Conservation (phyloP, 2,797 vertebrate genomes). For the Mastacembelus armatus region DNA sequence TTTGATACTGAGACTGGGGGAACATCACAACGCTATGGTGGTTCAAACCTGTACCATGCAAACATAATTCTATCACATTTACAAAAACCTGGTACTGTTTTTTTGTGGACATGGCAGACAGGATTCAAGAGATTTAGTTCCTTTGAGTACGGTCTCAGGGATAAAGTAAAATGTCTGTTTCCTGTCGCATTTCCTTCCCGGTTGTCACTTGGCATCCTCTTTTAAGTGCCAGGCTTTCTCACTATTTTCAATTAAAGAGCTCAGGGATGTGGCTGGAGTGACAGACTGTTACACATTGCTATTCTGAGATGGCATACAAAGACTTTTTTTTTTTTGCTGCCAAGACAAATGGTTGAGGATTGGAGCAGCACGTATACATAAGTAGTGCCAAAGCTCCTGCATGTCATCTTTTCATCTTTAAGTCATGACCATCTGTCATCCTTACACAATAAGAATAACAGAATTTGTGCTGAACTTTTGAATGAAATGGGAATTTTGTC, state of each 20-base stretch:
- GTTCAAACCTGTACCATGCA: constrained; percentile 37
- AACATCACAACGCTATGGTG: constrained; percentile 44
- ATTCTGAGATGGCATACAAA: constrained; percentile 46
- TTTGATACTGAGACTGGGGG: constrained; percentile 42
- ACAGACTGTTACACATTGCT: constrained; percentile 42
- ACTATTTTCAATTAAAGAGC: constrained; percentile 74
- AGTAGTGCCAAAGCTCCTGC: constrained; percentile 12
- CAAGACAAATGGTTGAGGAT: constrained; percentile 44
- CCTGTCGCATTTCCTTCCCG: constrained; percentile 32
- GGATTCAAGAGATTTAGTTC: constrained; percentile 54
- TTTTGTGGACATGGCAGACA: constrained; percentile 43
- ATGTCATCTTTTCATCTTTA: constrained; percentile 30
- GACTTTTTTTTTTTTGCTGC: constrained; percentile 46
- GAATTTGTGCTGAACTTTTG: constrained; percentile 17
- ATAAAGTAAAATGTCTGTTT: constrained; percentile 63
- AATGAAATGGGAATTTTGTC: constrained; percentile 24
- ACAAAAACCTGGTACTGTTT: constrained; percentile 38
- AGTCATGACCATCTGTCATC: constrained; percentile 51
- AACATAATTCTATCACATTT: constrained; percentile 52
- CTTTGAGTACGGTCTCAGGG: constrained; percentile 34
- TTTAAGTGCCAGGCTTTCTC: constrained; percentile 52
- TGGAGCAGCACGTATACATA: constrained; percentile 30
- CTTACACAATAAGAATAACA: constrained; percentile 15
- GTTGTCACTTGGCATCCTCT: constrained; percentile 52
- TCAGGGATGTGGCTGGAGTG: constrained; percentile 39